Percentiles rank a stretch among this genome's conserved stretches.
These are phyloP conservation scores for Micropoecilia bifurca DNA, from an alignment of 2,797 vertebrate genomes.

Conservation along the genomic window DNA sequence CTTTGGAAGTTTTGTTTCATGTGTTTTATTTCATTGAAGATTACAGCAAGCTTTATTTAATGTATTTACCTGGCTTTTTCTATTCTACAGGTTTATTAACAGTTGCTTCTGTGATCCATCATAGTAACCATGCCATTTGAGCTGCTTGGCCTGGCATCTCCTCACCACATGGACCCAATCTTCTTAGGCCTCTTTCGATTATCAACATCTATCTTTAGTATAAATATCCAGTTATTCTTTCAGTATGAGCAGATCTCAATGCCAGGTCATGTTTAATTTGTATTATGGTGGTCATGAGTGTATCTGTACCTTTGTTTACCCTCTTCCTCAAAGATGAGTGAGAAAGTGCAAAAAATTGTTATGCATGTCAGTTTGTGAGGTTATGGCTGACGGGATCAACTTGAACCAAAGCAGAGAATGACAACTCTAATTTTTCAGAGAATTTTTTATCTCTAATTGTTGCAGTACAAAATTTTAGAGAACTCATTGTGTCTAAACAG, in stretches of 20 bases:
- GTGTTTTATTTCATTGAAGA: no score
- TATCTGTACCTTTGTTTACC: not conserved
- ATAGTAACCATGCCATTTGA: not conserved
- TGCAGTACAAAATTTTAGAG: conserved; percentile 56
- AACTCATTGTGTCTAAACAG: conserved; percentile 7
- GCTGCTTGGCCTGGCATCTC: conserved; percentile 4
- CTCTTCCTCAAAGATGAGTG: not conserved
- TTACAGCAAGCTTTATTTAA: no score
- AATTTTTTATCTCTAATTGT: not conserved
- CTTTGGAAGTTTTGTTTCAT: no score
- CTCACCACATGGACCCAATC: conserved; percentile 48
- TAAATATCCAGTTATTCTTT: not conserved
- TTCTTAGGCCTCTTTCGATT: not conserved
- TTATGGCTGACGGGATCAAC: not conserved
- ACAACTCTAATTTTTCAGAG: not conserved
- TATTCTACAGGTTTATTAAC: conserved; percentile 14
- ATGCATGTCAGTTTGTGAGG: not conserved
- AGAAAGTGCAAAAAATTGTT: not conserved
- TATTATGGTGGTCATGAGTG: not conserved
- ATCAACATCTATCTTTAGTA: not conserved
- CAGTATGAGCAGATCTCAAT: not conserved
- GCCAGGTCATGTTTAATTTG: not conserved
- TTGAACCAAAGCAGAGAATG: conserved; percentile 2
- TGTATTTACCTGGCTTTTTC: no score
- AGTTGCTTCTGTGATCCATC: conserved; percentile 18